phyloP scores from a whole-genome alignment of 2,888 invertebrate genomes.

The Agrotis exclamationis region DNA sequence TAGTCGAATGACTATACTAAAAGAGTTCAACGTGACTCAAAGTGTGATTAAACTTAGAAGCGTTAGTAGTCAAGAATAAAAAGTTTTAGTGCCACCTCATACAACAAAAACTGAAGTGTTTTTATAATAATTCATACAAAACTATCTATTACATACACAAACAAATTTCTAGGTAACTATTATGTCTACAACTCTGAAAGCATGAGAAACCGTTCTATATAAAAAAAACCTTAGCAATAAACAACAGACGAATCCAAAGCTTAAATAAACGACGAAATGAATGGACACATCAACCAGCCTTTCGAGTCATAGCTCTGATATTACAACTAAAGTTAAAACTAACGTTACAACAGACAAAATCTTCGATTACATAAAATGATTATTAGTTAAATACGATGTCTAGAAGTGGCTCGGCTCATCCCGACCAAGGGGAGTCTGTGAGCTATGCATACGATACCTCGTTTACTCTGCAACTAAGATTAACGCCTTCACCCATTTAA shows the following conservation, averaged over 20 bases:
- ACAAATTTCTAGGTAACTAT: constrained; percentile 64
- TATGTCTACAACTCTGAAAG: constrained; percentile 52
- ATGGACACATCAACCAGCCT: constrained; percentile 90
- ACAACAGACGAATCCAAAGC: constrained; percentile 62
- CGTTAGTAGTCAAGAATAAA: constrained; percentile 59
- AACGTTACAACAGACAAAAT: constrained; percentile 78
- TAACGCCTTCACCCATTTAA: constrained; percentile 48
- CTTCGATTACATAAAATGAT: constrained; percentile 62
- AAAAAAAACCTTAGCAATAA: constrained; percentile 58
- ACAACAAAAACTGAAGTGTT: constrained; percentile 56
- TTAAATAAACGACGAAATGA: constrained; percentile 67
- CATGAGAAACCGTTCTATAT: constrained; percentile 47
- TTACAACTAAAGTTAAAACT: constrained; percentile 79
- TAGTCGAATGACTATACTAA: constrained; percentile 78
- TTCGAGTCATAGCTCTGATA: constrained; percentile 79
- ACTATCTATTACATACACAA: constrained; percentile 59
- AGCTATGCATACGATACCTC: constrained; percentile 28
- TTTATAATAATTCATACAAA: constrained; percentile 50
- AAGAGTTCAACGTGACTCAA: constrained; percentile 64
- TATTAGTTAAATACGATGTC: constrained; percentile 56
- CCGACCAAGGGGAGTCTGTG: constrained; percentile 21
- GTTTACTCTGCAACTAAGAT: constrained; percentile 34
- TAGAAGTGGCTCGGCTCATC: constrained; percentile 39
- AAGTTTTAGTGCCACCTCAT: constrained; percentile 48
- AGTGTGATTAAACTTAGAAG: constrained; percentile 50